Conservation (phyloP, 2,888 invertebrate species). For the Drosophila recens region DNA sequence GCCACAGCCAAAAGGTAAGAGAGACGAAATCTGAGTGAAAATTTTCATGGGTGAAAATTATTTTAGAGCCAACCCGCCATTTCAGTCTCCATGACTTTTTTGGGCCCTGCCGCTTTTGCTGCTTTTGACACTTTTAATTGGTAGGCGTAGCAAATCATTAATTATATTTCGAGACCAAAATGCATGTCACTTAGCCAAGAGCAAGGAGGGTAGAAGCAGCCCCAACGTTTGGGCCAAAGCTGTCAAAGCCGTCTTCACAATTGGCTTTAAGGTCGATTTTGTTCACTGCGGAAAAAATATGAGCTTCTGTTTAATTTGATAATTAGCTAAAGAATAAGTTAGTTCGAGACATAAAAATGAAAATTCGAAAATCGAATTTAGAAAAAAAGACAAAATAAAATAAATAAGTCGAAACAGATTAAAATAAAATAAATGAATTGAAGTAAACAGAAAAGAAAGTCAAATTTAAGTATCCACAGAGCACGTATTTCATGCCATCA, state of each 20-base stretch:
- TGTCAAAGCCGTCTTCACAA: constrained; percentile 24
- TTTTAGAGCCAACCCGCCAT: constrained; percentile 39
- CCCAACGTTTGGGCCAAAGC: not conserved
- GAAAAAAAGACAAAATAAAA: not conserved
- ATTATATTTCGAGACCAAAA: constrained; percentile 72
- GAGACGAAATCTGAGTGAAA: constrained; percentile 38
- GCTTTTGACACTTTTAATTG: constrained; percentile 79
- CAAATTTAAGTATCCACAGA: too few relatives aligned
- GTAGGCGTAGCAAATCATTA: constrained; percentile 78
- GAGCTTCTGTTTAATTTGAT: constrained; percentile 5
- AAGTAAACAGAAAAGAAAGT: too few relatives aligned
- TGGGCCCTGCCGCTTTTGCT: constrained; percentile 35
- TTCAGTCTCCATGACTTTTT: constrained; percentile 10
- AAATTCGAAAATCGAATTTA: not conserved
- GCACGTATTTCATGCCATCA: too few relatives aligned
- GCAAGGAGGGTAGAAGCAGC: not conserved
- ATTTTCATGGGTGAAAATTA: constrained; percentile 47
- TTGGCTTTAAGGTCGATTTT: constrained; percentile 12
- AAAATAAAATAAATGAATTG: too few relatives aligned
- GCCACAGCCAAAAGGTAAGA: constrained; percentile 32
- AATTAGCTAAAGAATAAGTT: constrained; percentile 31
- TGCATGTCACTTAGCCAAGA: constrained; percentile 65
- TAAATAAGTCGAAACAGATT: too few relatives aligned
- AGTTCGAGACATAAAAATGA: too few relatives aligned
- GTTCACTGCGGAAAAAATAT: constrained; percentile 4